Conservation (phyloP, 2,888 invertebrate genomes). For the Apamea crenata region DNA sequence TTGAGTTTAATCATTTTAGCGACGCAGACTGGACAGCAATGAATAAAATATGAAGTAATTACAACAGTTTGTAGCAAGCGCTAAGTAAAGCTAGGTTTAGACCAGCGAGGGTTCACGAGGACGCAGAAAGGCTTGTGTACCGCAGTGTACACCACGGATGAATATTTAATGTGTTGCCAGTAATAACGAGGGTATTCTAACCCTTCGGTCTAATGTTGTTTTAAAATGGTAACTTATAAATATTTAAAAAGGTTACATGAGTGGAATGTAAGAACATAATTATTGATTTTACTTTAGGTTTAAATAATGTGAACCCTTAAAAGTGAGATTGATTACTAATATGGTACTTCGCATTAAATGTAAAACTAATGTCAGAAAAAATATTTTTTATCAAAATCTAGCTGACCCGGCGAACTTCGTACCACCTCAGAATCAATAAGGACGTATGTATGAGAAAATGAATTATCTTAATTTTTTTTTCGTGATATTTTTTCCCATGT, state of each 20-base stretch:
- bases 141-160: conserved; percentile 53
- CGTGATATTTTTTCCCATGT: no score
- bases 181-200: conserved; percentile 31
- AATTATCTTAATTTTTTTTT: no score
- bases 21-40: conserved; percentile 11
- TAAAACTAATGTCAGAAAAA: neutral
- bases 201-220: conserved; percentile 37
- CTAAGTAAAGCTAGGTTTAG: conserved; percentile 41
- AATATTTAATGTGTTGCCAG: conserved; percentile 62
- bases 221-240: conserved; percentile 37
- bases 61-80: conserved; percentile 20
- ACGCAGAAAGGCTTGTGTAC: conserved; percentile 33
- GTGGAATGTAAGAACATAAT: conserved; percentile 4
- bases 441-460: no score
- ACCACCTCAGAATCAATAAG: no score
- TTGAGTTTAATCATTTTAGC: conserved; percentile 21
- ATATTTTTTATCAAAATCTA: neutral
- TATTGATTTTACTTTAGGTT: conserved; percentile 9
- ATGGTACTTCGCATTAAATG: neutral
- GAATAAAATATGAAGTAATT: conserved; percentile 43
- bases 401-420: no score
- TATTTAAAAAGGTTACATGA: conserved; percentile 37
- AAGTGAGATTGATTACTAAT: neutral
- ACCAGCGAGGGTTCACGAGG: conserved; percentile 25
- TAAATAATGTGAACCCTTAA: neutral